Evolutionary conservation across 2,113 vertebrate genomes (phyloP).

Genomic region (Promerops cafer): DNA sequence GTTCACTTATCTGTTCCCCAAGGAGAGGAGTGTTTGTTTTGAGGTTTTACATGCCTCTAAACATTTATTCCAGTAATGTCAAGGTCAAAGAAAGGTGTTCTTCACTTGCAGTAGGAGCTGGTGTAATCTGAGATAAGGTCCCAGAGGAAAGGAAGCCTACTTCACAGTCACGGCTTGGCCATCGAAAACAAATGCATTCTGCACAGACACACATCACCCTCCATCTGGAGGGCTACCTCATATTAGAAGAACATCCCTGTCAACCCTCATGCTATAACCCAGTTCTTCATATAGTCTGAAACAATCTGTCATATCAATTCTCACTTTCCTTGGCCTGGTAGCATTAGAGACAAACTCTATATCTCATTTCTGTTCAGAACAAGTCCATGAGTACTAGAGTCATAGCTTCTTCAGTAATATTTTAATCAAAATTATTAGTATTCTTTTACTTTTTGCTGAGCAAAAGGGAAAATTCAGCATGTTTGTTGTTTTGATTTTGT

Average conservation of each 20-base stretch:
- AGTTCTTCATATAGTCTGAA: neutral
- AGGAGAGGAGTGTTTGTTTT: neutral
- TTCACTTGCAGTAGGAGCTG: neutral
- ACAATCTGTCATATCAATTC: neutral
- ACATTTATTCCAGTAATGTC: neutral
- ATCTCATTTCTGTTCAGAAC: neutral
- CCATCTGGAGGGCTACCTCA: neutral
- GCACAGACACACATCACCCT: neutral
- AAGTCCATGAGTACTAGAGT: neutral
- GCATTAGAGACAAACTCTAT: neutral
- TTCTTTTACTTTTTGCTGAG: neutral
- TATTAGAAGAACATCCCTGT: neutral
- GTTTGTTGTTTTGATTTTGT: neutral
- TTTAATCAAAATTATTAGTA: neutral
- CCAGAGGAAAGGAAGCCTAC: neutral
- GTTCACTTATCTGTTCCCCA: neutral
- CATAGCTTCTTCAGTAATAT: neutral
- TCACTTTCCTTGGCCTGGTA: neutral
- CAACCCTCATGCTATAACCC: neutral
- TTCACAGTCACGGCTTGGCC: neutral
- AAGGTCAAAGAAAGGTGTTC: constrained; percentile 19
- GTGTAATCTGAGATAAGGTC: neutral
- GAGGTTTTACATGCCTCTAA: neutral
- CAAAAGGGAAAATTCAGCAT: neutral
- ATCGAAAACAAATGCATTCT: neutral